Evolutionary conservation across 2,888 invertebrate species (phyloP).

Genomic region (Fabriciana adippe): DNA sequence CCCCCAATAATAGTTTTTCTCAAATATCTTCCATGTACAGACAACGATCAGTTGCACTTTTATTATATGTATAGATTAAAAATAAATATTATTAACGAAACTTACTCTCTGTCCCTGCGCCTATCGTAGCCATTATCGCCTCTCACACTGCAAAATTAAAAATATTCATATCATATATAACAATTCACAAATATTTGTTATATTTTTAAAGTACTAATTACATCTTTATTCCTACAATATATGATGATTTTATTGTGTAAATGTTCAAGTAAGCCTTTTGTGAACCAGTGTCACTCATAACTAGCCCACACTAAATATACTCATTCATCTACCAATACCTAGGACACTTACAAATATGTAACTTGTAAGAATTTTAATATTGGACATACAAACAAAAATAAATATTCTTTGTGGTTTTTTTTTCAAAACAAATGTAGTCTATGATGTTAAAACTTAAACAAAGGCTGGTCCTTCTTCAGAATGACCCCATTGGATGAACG

Average conservation of each 20-base stretch:
- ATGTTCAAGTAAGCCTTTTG: slow-evolving; percentile 76
- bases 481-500: too few relatives aligned
- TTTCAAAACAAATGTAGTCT: too few relatives aligned
- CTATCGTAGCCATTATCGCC: slow-evolving; percentile 79
- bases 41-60: too few relatives aligned
- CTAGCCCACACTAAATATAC: slow-evolving; percentile 67
- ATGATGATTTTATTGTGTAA: neutral
- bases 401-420: too few relatives aligned
- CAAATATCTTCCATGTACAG: too few relatives aligned
- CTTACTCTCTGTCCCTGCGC: slow-evolving; percentile 83
- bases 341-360: slow-evolving; percentile 41
- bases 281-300: slow-evolving; percentile 54
- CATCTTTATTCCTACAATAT: neutral
- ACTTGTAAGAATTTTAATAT: slow-evolving; percentile 51
- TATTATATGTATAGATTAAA: neutral
- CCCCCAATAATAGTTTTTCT: too few relatives aligned
- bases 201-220: neutral
- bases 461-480: too few relatives aligned
- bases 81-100: slow-evolving; percentile 40
- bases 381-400: slow-evolving; percentile 42
- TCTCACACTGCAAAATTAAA: slow-evolving; percentile 57
- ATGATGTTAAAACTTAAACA: too few relatives aligned
- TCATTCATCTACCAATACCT: slow-evolving; percentile 62
- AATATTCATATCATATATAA: neutral
- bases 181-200: neutral